Evolutionary conservation across 2,888 invertebrate genomes (phyloP), one percentile per base, ranked within the genome.

Genomic region (Agelastica alni): DNA sequence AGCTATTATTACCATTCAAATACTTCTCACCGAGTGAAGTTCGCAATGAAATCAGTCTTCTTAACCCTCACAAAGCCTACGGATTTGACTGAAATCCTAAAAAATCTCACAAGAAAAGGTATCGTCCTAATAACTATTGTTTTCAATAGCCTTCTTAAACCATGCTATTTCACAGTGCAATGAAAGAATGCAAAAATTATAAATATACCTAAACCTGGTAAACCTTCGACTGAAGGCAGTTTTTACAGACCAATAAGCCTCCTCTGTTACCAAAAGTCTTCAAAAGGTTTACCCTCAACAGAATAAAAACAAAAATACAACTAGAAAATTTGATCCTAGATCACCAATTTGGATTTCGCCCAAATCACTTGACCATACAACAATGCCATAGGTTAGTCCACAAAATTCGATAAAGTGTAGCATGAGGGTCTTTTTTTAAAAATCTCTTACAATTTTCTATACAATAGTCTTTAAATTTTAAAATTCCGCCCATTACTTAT

Each of bases 341-440:
- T n/a, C n/a, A n/a, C n/a, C n/a, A n/a, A n/a, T n/a, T n/a, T n/a
- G n/a, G n/a, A n/a, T n/a, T n/a, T n/a, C n/a, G n/a, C n/a, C n/a
- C n/a, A n/a, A n/a, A n/a, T n/a, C n/a, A n/a, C n/a, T n/a, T n/a
- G n/a, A n/a, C n/a, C n/a, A n/a, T n/a, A n/a, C n/a, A n/a, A n/a
- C n/a, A n/a, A n/a, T n/a, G n/a, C n/a, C n/a, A n/a, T n/a, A n/a
- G n/a, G n/a, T n/a, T n/a, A n/a, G n/a, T n/a, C n/a, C n/a, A n/a
- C n/a, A 36, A 13, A 17, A 12, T 28, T 43, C 16, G 30, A 43
- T 43, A 43, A 17, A 28, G 28, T 36, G 36, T 36, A 17, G 16
- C 36, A 43, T 13, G 43, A 43, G 17, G 43, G 43, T 30, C 43
- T 43, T 30, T 30, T n/a, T n/a, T n/a, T n/a, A n/a, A n/a, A n/a